These are phyloP conservation scores for Neocrepidodera transversa DNA, from an alignment of 2,888 invertebrate species.

Conservation along the genomic window DNA sequence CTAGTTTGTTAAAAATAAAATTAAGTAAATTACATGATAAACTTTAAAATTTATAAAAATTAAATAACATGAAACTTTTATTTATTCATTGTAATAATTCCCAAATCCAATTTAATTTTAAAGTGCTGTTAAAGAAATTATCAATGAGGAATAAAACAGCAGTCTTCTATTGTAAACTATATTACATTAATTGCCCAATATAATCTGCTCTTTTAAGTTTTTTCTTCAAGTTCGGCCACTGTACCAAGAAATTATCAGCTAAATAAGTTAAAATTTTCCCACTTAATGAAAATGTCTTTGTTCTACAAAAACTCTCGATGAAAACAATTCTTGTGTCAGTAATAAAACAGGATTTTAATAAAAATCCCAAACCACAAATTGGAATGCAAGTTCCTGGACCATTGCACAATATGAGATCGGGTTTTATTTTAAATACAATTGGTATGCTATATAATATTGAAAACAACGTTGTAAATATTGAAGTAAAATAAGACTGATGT, in stretches of 20 bases:
- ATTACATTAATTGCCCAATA: slow-evolving; percentile 76
- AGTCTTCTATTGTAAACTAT: too few species aligned
- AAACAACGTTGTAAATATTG: slow-evolving; percentile 78
- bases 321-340: slow-evolving; percentile 80
- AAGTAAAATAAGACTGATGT: slow-evolving; percentile 82
- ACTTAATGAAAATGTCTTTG: slow-evolving; percentile 85
- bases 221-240: slow-evolving; percentile 83
- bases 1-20: too few species aligned
- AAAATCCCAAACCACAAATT: slow-evolving; percentile 78
- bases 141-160: too few species aligned
- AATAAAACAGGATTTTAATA: slow-evolving; percentile 74
- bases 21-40: too few species aligned
- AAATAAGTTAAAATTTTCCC: slow-evolving; percentile 86
- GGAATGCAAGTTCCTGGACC: slow-evolving; percentile 98
- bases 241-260: slow-evolving; percentile 88
- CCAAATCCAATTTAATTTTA: too few species aligned
- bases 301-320: slow-evolving; percentile 94
- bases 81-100: too few species aligned
- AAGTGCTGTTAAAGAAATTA: too few species aligned
- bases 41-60: too few species aligned
- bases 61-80: too few species aligned
- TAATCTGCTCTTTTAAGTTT: slow-evolving; percentile 75
- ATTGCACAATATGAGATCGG: slow-evolving; percentile 87
- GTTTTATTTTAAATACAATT: slow-evolving; percentile 71
- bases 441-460: slow-evolving; percentile 75